These are phyloP conservation scores for Eudorcas thomsonii DNA, from an alignment of 2,113 vertebrate species.

Conservation along the genomic window DNA sequence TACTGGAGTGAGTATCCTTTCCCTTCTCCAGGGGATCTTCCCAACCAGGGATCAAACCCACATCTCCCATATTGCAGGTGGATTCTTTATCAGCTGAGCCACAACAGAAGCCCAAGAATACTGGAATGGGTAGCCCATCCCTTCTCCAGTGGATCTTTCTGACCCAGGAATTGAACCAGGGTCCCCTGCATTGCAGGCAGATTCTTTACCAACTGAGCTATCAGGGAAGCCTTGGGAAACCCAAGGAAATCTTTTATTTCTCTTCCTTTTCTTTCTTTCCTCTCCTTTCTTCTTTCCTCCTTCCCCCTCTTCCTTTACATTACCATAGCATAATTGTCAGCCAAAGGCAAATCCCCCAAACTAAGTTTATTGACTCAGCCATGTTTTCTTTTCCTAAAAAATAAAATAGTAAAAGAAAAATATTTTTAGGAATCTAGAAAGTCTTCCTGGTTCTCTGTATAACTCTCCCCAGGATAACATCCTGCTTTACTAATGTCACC, in stretches of 20 bases:
- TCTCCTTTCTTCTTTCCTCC: neutral
- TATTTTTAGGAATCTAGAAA: neutral
- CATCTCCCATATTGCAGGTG: neutral
- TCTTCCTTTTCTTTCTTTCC: neutral
- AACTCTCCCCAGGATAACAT: neutral
- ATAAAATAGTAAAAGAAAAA: neutral
- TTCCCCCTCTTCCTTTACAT: neutral
- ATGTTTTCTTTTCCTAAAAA: neutral
- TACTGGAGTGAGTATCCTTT: neutral
- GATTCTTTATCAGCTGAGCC: neutral
- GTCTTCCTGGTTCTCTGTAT: fast-evolving
- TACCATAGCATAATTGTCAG: neutral
- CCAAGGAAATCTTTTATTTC: neutral
- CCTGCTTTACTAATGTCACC: neutral
- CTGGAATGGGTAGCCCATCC: neutral
- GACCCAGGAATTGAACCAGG: neutral
- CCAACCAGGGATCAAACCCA: neutral
- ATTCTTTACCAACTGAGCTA: neutral
- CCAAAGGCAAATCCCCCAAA: neutral
- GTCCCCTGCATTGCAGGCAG: neutral
- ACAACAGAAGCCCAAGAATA: neutral
- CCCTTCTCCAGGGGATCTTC: neutral
- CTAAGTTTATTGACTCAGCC: neutral
- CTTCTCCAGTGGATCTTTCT: fast-evolving
- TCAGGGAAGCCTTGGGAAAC: neutral